Percentiles rank a stretch among this genome's conserved stretches.
phyloP scores from a whole-genome alignment of 2,113 vertebrate species.

The Periophthalmodon schlosseri region DNA sequence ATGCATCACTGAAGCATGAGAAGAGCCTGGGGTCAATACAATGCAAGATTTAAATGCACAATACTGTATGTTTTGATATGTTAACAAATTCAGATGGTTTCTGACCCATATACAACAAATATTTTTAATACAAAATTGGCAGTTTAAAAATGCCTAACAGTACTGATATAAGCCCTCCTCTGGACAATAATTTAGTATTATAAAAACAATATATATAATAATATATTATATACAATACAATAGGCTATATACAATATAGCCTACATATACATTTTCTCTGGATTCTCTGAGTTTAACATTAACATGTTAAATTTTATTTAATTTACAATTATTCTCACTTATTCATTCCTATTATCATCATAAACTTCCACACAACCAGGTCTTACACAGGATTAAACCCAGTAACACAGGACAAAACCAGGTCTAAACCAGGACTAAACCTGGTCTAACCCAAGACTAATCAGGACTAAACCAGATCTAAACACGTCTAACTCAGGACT shows the following conservation, averaged over 20 bases:
- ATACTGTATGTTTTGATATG: constrained; percentile 16
- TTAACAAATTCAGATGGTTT: constrained; percentile 6
- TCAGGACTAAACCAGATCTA: background rate
- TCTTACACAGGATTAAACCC: background rate
- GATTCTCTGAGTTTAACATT: no score
- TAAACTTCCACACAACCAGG: background rate
- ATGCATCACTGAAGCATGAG: constrained; percentile 38
- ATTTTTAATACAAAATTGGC: no score
- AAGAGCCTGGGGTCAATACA: constrained; percentile 14
- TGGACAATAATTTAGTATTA: no score
- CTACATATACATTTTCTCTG: no score
- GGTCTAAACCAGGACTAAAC: background rate
- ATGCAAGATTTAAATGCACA: constrained; percentile 15
- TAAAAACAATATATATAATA: no score
- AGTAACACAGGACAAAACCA: background rate
- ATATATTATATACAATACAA: no score
- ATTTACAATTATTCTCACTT: no score
- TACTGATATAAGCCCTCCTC: no score
- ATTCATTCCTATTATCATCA: no score
- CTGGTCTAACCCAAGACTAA: background rate
- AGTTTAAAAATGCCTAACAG: no score
- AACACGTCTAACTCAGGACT: background rate
- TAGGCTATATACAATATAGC: no score
- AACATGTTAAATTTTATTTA: no score
- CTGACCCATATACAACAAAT: background rate